A percentile compares a stretch with the other conserved stretches of the same genome.
Conservation (phyloP, 1,140 invertebrate genomes). For the Drosophila serrata region DNA sequence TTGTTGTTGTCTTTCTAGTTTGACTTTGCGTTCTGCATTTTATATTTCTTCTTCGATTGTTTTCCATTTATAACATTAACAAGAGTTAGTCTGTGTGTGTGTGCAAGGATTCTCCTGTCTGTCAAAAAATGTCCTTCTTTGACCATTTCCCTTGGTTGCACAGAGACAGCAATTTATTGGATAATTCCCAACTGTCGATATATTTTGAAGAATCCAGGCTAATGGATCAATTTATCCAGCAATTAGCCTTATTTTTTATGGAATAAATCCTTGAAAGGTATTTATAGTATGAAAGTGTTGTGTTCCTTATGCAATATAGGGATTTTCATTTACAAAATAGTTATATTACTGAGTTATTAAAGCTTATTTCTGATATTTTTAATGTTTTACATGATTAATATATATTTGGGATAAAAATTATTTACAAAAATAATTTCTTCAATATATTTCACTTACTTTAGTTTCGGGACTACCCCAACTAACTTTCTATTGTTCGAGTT, state of each 20-base stretch:
- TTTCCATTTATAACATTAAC: slow-evolving; percentile 40
- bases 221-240: background rate
- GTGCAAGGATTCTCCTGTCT: slow-evolving; percentile 10
- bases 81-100: slow-evolving; percentile 1
- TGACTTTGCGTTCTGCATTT: slow-evolving; percentile 9
- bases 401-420: no score
- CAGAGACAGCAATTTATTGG: slow-evolving; percentile 12
- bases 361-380: background rate
- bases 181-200: background rate
- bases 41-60: slow-evolving; percentile 24
- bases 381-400: background rate
- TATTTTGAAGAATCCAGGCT: background rate
- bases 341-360: background rate
- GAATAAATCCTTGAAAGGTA: background rate
- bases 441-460: background rate
- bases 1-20: slow-evolving; percentile 11
- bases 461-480: slow-evolving; percentile 18
- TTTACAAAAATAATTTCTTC: background rate
- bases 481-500: background rate
- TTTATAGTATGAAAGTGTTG: background rate
- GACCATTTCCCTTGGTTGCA: background rate
- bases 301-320: background rate
- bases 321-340: background rate
- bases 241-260: background rate
- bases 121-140: slow-evolving; percentile 12